Percentiles rank a stretch among this genome's conserved stretches.
Conservation (phyloP, 2,797 vertebrate genomes). For the Apogon talboti region DNA sequence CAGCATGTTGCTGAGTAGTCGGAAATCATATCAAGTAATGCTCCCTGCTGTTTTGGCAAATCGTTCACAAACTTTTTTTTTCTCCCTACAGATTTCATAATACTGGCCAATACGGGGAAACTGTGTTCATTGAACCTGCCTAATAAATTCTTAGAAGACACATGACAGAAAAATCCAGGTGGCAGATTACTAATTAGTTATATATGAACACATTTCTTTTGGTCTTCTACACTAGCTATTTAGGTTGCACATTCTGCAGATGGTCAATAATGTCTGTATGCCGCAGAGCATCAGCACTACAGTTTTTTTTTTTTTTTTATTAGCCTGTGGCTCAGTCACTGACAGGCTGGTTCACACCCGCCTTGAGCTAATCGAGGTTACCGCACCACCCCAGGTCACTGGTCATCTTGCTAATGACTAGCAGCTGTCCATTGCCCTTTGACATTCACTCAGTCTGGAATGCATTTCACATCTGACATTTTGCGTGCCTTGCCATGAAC, state of each 20-base stretch:
- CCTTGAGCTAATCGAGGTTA: slow-evolving; percentile 11
- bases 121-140: background rate
- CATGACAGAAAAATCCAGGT: too few relatives aligned
- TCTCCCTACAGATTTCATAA: background rate
- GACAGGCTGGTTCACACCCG: slow-evolving; percentile 16
- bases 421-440: slow-evolving; percentile 45
- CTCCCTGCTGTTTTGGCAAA: slow-evolving; percentile 22
- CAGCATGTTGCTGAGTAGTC: slow-evolving; percentile 18
- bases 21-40: slow-evolving; percentile 18
- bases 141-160: too few relatives aligned
- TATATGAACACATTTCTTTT: too few relatives aligned
- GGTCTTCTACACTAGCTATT: too few relatives aligned
- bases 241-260: background rate
- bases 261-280: background rate
- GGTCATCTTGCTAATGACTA: slow-evolving; percentile 39
- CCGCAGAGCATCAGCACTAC: background rate
- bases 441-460: slow-evolving; percentile 46
- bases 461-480: slow-evolving; percentile 62
- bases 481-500: slow-evolving; percentile 26
- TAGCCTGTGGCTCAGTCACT: slow-evolving; percentile 15
- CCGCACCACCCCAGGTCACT: slow-evolving; percentile 25
- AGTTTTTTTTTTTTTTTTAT: slow-evolving; percentile 15
- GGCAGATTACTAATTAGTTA: too few relatives aligned
- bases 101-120: background rate
- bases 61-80: slow-evolving; percentile 4